phyloP scores from a whole-genome alignment of 2,113 vertebrate species.

The Aythya baeri region DNA sequence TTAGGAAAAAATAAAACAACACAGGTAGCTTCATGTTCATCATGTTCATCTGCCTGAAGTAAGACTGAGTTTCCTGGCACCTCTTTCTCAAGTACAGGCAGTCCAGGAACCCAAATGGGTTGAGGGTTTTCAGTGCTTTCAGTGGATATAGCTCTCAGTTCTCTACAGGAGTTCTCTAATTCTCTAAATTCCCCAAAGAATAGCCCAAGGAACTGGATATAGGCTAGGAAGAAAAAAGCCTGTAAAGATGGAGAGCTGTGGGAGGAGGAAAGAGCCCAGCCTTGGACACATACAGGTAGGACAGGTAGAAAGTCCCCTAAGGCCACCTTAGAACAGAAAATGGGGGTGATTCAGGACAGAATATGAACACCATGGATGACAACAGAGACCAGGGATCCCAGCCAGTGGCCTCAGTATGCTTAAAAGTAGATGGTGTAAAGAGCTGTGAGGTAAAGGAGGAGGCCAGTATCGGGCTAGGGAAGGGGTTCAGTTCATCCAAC shows the following conservation, averaged over 20 bases:
- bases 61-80: background rate
- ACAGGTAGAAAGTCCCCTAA: background rate
- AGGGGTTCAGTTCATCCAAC: background rate
- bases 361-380: accelerated
- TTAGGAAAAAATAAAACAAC: slow-evolving; percentile 32
- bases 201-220: background rate
- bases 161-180: too few species aligned
- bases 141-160: background rate
- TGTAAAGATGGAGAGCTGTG: background rate
- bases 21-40: background rate
- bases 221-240: background rate
- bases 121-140: background rate
- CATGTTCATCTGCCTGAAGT: background rate
- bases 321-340: background rate
- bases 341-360: background rate
- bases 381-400: background rate
- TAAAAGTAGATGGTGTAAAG: background rate
- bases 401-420: background rate
- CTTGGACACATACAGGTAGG: background rate
- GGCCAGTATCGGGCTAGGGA: background rate
- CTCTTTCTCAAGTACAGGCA: background rate
- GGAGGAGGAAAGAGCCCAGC: background rate
- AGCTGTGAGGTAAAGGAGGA: background rate
- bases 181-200: too few species aligned
- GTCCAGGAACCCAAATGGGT: background rate